These are phyloP conservation scores for Vidua macroura DNA, from an alignment of 2,113 vertebrate species.

Conservation along the genomic window DNA sequence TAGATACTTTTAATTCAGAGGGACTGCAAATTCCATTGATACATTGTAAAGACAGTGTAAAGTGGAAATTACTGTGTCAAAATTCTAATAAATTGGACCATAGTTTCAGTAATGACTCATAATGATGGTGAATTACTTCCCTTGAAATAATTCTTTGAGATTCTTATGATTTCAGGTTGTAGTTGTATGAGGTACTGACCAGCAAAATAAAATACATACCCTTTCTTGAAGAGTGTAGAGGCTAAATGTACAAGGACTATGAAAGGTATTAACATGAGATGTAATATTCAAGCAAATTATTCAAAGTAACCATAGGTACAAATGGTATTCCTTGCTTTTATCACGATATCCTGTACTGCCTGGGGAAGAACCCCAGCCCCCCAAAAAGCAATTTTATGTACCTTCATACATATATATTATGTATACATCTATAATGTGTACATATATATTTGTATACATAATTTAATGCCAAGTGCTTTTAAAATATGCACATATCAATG, in stretches of 20 bases:
- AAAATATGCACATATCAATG: background rate
- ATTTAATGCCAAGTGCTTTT: background rate
- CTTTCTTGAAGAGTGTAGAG: background rate
- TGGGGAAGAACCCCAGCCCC: background rate
- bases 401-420: background rate
- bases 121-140: background rate
- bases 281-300: background rate
- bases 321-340: background rate
- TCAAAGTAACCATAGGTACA: background rate
- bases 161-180: background rate
- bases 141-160: conserved; percentile 8
- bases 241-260: background rate
- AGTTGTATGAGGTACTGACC: background rate
- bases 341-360: background rate
- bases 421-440: background rate
- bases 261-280: background rate
- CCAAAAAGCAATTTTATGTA: background rate
- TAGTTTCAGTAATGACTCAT: background rate
- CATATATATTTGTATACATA: background rate
- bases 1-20: background rate
- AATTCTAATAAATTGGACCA: background rate
- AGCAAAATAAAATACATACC: background rate
- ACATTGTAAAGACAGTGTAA: background rate
- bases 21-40: background rate
- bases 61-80: background rate